A percentile compares a stretch with the other conserved stretches of the same genome.
Evolutionary conservation across 2,888 invertebrate species (phyloP).

Genomic region (Endomychus coccineus): DNA sequence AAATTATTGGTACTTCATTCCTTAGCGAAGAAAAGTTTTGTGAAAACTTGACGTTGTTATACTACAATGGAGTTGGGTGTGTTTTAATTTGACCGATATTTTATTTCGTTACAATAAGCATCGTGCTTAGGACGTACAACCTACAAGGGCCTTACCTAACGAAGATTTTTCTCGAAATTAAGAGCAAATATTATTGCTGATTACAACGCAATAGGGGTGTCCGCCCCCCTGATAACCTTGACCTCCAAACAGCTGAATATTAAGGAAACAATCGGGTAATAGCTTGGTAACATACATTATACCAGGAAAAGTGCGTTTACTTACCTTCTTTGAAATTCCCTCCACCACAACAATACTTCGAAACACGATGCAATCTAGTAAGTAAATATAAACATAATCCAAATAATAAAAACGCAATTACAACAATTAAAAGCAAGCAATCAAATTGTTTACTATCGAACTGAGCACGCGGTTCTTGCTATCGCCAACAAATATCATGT

Average conservation of each 20-base stretch:
- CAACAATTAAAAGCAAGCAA: not conserved
- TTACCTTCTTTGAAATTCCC: not conserved
- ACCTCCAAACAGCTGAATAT: constrained; percentile 29
- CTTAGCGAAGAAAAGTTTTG: too few species aligned
- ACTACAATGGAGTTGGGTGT: too few species aligned
- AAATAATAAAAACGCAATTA: not conserved
- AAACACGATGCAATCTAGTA: not conserved
- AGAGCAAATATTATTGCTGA: not conserved
- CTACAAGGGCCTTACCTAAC: too few species aligned
- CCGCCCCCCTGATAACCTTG: constrained; percentile 35
- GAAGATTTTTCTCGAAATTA: too few species aligned
- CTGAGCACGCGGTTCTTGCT: too few species aligned
- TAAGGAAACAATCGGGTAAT: not conserved
- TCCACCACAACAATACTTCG: not conserved
- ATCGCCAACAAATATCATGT: too few species aligned
- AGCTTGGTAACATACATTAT: not conserved
- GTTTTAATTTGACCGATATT: too few species aligned
- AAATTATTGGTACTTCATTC: too few species aligned
- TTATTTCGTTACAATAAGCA: too few species aligned
- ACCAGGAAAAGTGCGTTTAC: not conserved
- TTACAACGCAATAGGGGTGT: constrained; percentile 15
- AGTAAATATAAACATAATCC: not conserved
- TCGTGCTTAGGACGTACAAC: too few species aligned
- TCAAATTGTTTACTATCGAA: too few species aligned
- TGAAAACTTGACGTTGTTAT: too few species aligned